Base-by-base conservation (phyloP, 2,888 invertebrate genomes). In the Ormyrus thymus region DNA sequence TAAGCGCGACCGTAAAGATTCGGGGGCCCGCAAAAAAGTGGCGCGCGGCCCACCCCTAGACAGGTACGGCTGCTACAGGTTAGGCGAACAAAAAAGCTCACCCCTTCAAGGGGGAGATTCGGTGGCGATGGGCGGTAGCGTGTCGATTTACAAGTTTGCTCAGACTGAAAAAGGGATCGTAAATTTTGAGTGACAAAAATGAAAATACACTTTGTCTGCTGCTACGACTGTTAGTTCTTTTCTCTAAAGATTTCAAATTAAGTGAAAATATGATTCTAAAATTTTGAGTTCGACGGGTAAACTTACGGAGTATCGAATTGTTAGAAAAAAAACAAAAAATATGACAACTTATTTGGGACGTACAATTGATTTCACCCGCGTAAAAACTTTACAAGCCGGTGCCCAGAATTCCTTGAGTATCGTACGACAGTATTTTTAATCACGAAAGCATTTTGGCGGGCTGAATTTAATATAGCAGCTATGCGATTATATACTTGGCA, bases 351-450 rank as follows among this genome's bases (percentile, higher is more conserved):
- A n/a, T n/a, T n/a, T n/a, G n/a, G n/a, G n/a, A n/a, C n/a, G n/a
- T n/a, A n/a, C n/a, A n/a, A n/a, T n/a, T 61, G 77, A 78, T 55
- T 29, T n/a, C 46, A 48, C 61, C 59, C 64, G 68, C 70, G 29
- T 55, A 13, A 43, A 29, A n/a, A 1, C n/a, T n/a, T n/a, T n/a
- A n/a, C 43, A 43, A 62, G 69, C 11, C 11, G 29, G 53, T 43
- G 51, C 61, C 73, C 66, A 68, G 83, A 86, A 86, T 86, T 86
- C 85, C 84, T 79, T 71, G 84, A 83, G 84, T 86, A 86, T 86
- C 87, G 86, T 87, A 85, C 84, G 86, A 88, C 88, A 88, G 86
- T 85, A 89, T 88, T 89, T 89, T 89, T 89, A 89, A 89, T 89
- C 88, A 89, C 86, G 84, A 88, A 85, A 87, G 86, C 86, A 87